Base-by-base conservation (phyloP, 2,888 invertebrate species). In the Drosophila mimica region DNA sequence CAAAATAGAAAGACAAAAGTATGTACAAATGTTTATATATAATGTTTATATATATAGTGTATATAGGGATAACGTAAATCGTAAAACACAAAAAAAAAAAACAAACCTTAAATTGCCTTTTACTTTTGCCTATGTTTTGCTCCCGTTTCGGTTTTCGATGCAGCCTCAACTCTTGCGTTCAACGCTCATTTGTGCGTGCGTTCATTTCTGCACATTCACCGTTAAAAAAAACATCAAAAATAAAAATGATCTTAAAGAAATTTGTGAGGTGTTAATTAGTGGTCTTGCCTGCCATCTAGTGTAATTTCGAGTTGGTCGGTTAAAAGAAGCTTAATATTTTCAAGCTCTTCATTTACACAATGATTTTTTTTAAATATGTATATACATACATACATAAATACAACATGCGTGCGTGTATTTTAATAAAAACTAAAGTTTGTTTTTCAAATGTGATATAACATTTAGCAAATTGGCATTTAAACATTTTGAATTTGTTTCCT, bases 21-120 rank as follows among this genome's bases (percentile, higher is more conserved):
- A 13, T 46, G 46, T 31, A n/a, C 40, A 25, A 30, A 31, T 52
- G n/a, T 52, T 52, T n/a, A n/a, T n/a, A n/a, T n/a, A n/a, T n/a
- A n/a, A n/a, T n/a, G n/a, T n/a, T n/a, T 13, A 52, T 11, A n/a
- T n/a, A n/a, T n/a, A n/a, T n/a, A n/a, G n/a, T n/a, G n/a, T n/a
- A 31, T 30, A 30, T 31, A 30, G n/a, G 51, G 51, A 51, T 51
- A 28, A 30, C 11, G n/a, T 51, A 49, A 25, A 25, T 20, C 20
- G 25, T 46, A 25, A 15, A 46, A 25, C 15, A 7, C 7, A n/a
- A n/a, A 46, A n/a, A n/a, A n/a, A n/a, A n/a, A 15, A 25, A 15
- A 36, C 2, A n/a, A n/a, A 7, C 13, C 1, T 46, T 46, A 15
- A 25, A 46, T 46, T 46, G 20, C 20, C 20, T 4, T 25, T 46